Evolutionary conservation across 1,140 invertebrate species (phyloP), one percentile per base, ranked within the genome.

Genomic region (Lasioglossum baleicum): DNA sequence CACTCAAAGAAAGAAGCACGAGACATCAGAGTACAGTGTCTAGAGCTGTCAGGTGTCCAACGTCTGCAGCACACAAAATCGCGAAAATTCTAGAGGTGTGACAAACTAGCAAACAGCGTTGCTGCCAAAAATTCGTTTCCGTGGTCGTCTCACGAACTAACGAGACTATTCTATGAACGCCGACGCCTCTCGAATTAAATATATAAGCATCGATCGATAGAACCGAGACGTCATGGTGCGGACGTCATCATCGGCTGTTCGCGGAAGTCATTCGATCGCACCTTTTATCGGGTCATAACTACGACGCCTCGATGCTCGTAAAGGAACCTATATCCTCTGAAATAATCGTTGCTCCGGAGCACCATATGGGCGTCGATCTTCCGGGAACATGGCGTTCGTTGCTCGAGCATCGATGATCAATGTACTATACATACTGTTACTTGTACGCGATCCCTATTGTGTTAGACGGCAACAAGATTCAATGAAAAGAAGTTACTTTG

Each of bases 261-360:
- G 26, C 15, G 64, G 40, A n/a, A 61, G 61, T 74, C n/a, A 11
- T 13, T 2, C 56, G 51, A 13, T 35, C 40, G 13, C 35, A 2
- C 10, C 22, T 64, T 64, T 64, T 74, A 64, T 74, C 71, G 7
- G 44, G 7, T 40, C 40, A 17, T 72, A 72, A 72, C 42, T 15
- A 7, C 40, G 68, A 31, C 26, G 60, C 64, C 51, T 51, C 60
- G 58, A 51, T 6, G 13, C 60, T 17, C 69, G 56, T 58, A 35
- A 35, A 56, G 22, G 0, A 72, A 72, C 17, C 10, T n/a, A 58
- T n/a, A n/a, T n/a, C 6, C 20, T 2, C 20, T n/a, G 56, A n/a
- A 58, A n/a, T 58, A n/a, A n/a, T 58, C n/a, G 20, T 6, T 8
- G 56, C 17, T 8, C 56, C 7, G n/a, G 7, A 7, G 7, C 8